Conservation (phyloP, 2,888 invertebrate genomes). For the Prosapia bicincta region DNA sequence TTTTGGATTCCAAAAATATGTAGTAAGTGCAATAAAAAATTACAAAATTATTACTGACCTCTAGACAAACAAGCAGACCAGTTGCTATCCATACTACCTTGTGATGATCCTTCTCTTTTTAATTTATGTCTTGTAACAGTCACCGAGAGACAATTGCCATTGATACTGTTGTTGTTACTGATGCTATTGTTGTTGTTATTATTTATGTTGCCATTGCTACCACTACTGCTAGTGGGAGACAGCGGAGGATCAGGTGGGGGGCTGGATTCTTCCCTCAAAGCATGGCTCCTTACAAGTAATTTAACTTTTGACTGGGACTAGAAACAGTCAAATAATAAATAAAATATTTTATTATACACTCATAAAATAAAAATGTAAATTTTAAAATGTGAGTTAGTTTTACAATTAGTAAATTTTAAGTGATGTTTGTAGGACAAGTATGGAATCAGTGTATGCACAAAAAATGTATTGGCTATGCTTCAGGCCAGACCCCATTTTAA, state of each 20-base stretch:
- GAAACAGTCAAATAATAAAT: slow-evolving; percentile 27
- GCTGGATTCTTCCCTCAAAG: slow-evolving; percentile 77
- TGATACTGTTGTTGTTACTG: slow-evolving; percentile 27
- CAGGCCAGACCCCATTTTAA: no score
- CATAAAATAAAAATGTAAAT: no score
- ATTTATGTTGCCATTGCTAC: slow-evolving; percentile 42
- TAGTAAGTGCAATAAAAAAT: no score
- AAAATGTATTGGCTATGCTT: no score
- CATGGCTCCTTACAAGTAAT: slow-evolving; percentile 83
- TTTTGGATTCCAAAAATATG: no score
- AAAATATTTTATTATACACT: no score
- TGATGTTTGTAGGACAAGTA: no score
- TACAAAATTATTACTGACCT: slow-evolving; percentile 45
- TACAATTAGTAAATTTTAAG: no score
- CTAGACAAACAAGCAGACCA: slow-evolving; percentile 51
- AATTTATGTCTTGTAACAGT: slow-evolving; percentile 46
- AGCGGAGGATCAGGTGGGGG: slow-evolving; percentile 45
- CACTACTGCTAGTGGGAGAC: slow-evolving; percentile 42
- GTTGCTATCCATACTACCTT: slow-evolving; percentile 46
- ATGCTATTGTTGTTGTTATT: slow-evolving; percentile 27
- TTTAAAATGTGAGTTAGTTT: no score
- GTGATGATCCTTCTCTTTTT: slow-evolving; percentile 49
- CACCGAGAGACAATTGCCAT: slow-evolving; percentile 18
- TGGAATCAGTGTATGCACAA: no score
- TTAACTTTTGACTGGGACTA: slow-evolving; percentile 72